These are phyloP conservation scores for Papilio glaucus DNA, from an alignment of 1,140 invertebrate species.

Conservation along the genomic window DNA sequence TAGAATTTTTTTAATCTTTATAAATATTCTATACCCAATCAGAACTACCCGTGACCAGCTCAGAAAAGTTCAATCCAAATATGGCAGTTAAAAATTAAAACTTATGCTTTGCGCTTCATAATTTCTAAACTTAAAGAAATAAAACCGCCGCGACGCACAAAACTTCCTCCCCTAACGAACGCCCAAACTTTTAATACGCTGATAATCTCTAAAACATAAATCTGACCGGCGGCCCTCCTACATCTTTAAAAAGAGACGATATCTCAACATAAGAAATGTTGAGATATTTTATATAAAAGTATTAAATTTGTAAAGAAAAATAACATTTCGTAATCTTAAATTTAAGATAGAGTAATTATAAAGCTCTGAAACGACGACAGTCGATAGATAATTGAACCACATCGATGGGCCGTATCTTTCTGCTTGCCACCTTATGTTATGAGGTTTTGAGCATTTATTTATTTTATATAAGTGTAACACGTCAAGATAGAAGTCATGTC, in stretches of 20 bases:
- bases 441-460: no score
- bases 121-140: conserved; percentile 27
- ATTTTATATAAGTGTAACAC: no score
- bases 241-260: background rate
- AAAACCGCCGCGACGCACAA: conserved; percentile 4
- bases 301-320: conserved; percentile 4
- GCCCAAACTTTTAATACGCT: conserved; percentile 26
- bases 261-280: no score
- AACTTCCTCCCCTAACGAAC: conserved; percentile 29
- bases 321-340: background rate
- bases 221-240: conserved; percentile 5
- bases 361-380: background rate
- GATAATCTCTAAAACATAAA: conserved; percentile 25
- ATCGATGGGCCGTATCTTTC: no score
- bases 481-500: no score
- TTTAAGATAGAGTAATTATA: background rate
- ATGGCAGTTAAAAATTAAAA: conserved; percentile 29
- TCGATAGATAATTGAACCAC: no score
- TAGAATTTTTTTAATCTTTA: no score
- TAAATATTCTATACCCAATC: background rate
- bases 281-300: conserved; percentile 25
- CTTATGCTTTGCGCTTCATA: conserved; percentile 1
- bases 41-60: background rate
- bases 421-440: no score
- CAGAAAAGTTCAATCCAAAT: background rate